Evolutionary conservation across 2,888 invertebrate species (phyloP), one percentile per base, ranked within the genome.

Genomic region (Plutella xylostella): DNA sequence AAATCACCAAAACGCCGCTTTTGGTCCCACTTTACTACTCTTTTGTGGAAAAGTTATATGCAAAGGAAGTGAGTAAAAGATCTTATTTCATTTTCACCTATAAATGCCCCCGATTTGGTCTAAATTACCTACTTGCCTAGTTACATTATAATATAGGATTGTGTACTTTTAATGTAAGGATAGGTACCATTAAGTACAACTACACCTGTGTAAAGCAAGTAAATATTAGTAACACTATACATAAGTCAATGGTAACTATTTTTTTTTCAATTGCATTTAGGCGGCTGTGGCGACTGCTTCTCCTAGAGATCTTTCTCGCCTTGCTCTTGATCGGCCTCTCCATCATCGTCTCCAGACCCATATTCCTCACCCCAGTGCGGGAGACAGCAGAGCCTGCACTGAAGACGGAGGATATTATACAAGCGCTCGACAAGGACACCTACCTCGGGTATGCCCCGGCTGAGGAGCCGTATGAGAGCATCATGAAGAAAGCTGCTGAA

Each of bases 31-130:
- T 35, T 59, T 0, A 58, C 48, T 7, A 51, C 61, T 12, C 58
- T 80, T 0, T 57, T 75, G 9, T 80, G 79, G 79, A 80, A 80
- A 52, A 65, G 68, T 45, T 77, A 73, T 53, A 52, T 76, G 30
- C 79, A 78, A 54, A 66, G 80, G 50, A 69, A 68, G 80, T 80
- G 54, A 48, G 72, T 63, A 25, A 20, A 31, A 4, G 4, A n/a
- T 11, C 25, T n/a, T 19, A 19, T 15, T n/a, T 35, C 35, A 25
- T 9, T 28, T 28, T 28, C 3, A 28, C 28, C n/a, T n/a, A n/a
- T n/a, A n/a, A n/a, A 25, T 25, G 25, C 6, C 28, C 28, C 28
- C n/a, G 28, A 28, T 3, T 12, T 12, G 28, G 9, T 2, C 28
- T 12, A 28, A 9, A 28, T 28, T 28, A 3, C 6, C n/a, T 28